A percentile compares a stretch with the other conserved stretches of the same genome.
Conservation (phyloP, 1,140 invertebrate species). For the Pseudomyrmex cubaensis region DNA sequence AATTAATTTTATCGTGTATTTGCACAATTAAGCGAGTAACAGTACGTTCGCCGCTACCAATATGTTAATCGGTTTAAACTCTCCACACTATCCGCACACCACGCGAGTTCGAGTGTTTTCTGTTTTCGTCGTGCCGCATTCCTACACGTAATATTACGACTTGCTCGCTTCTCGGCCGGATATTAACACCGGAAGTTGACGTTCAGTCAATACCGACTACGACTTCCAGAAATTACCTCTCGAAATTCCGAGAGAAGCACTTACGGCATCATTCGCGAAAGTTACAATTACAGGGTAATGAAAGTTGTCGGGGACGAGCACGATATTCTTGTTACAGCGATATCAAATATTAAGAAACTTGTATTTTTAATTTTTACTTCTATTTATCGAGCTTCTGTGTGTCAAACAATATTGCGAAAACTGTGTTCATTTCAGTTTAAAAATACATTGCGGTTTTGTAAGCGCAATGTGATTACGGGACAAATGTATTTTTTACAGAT, state of each 20-base stretch:
- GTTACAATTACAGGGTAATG: not conserved
- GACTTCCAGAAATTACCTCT: slow-evolving; percentile 40
- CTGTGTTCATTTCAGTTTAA: too few relatives aligned
- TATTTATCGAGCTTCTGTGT: too few relatives aligned
- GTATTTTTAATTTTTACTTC: too few relatives aligned
- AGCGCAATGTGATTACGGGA: too few relatives aligned
- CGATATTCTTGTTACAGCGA: not conserved
- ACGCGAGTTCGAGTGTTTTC: not conserved
- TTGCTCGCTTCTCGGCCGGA: slow-evolving; percentile 13
- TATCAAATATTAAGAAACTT: not conserved
- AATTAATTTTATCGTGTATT: too few relatives aligned
- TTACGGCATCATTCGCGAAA: not conserved
- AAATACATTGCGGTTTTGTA: too few relatives aligned
- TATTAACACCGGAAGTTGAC: slow-evolving; percentile 56
- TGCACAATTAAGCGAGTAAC: not conserved
- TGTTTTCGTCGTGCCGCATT: slow-evolving; percentile 47
- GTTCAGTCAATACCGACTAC: slow-evolving; percentile 30
- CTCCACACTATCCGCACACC: not conserved
- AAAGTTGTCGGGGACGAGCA: not conserved
- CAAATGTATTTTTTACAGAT: not conserved
- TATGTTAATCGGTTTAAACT: slow-evolving; percentile 56
- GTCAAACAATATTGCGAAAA: too few relatives aligned
- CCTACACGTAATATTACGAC: slow-evolving; percentile 61
- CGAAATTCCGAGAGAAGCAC: not conserved
- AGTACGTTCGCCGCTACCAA: not conserved